These are phyloP conservation scores for Tachycineta bicolor DNA, from an alignment of 2,113 vertebrate genomes.

Conservation along the genomic window DNA sequence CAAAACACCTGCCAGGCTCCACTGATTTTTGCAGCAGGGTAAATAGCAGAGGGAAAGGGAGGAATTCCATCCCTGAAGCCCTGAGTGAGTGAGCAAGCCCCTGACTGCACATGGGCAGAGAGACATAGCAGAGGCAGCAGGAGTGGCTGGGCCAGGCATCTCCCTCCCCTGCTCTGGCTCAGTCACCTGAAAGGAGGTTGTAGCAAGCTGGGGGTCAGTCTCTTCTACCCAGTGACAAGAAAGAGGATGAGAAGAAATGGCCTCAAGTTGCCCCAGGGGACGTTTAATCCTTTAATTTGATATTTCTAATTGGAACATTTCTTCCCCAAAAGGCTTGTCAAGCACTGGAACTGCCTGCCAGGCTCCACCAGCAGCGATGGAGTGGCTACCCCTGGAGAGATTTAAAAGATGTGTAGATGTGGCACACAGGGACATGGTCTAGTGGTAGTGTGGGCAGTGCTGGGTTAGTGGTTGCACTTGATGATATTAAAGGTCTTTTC, in stretches of 20 bases:
- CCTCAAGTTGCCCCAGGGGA: background rate
- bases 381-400: no score
- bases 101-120: background rate
- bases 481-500: background rate
- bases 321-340: background rate
- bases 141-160: accelerated
- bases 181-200: background rate
- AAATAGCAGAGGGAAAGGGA: background rate
- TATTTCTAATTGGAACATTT: background rate
- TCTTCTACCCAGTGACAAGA: background rate
- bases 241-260: background rate
- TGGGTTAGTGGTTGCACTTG: background rate
- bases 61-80: no score
- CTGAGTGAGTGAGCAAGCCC: background rate
- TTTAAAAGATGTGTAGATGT: background rate
- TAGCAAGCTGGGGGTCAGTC: background rate
- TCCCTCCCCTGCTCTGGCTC: background rate
- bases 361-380: background rate
- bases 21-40: background rate
- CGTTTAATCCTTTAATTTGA: background rate
- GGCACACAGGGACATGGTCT: background rate
- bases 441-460: background rate
- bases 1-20: background rate
- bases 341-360: background rate
- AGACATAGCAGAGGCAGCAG: background rate